Evolutionary conservation across 2,113 vertebrate species (phyloP).

Genomic region (Pleuronectes platessa): DNA sequence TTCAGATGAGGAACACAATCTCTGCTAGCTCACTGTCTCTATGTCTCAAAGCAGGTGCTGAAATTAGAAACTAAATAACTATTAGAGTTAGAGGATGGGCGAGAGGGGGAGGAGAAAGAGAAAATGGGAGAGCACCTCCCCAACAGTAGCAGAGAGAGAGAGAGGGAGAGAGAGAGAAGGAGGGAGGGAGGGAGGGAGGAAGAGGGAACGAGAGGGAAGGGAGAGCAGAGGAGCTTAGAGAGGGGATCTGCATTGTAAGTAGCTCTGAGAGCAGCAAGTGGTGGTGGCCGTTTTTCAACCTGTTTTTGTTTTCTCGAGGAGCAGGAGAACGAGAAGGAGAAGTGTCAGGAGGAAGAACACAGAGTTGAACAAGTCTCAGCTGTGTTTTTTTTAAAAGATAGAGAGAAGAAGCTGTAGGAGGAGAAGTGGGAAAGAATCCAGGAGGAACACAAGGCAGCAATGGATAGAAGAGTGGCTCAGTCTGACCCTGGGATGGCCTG

Average conservation of each 20-base stretch:
- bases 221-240: constrained; percentile 65
- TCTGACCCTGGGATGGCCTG: constrained; percentile 73
- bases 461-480: constrained; percentile 75
- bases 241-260: constrained; percentile 78
- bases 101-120: constrained; percentile 65
- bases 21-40: constrained; percentile 43
- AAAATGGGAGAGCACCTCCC: constrained; percentile 61
- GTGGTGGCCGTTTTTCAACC: constrained; percentile 63
- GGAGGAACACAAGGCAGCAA: constrained; percentile 80
- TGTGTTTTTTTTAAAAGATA: constrained; percentile 6
- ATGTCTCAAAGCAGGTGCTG: constrained; percentile 77
- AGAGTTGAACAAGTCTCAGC: constrained; percentile 10
- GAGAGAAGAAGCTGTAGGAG: constrained; percentile 10
- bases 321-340: constrained; percentile 24
- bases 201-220: constrained; percentile 48
- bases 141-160: constrained; percentile 61
- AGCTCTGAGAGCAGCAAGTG: constrained; percentile 67
- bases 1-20: constrained; percentile 38
- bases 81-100: constrained; percentile 68
- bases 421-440: constrained; percentile 52
- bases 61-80: constrained; percentile 81
- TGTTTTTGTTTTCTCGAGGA: constrained; percentile 62
- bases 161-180: constrained; percentile 31
- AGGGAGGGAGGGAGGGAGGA: constrained; percentile 51
- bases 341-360: constrained; percentile 13